Evolutionary conservation across 2,888 invertebrate genomes (phyloP), one percentile per base, ranked within the genome.

Genomic region (Lamellibrachia satsuma): DNA sequence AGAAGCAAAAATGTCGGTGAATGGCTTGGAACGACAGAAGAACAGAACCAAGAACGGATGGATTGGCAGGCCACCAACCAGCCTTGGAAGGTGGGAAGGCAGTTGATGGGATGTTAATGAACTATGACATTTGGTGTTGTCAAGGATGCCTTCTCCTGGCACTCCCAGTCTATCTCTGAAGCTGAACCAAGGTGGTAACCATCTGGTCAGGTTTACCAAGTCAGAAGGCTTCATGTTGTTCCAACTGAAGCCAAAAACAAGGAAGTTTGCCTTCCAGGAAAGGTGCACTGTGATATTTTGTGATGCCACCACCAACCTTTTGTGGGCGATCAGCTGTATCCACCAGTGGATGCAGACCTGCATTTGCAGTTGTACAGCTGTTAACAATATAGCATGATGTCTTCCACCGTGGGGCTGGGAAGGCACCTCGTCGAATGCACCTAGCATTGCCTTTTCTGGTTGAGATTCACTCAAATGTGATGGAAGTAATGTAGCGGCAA

Each of bases 1-100:
- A 75, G 75, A 75, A 75, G n/a, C 75, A 75, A n/a, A 75, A 75
- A n/a, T 75, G 75, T 75, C 75, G 22, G 75, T 75, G 75, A 75
- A 75, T 75, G 22, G 75, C 1, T 9, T 75, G 75, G 75, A 75
- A n/a, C 22, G 22, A 75, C 75, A 75, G 75, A 75, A 22, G 22
- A 75, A 22, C 22, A 15, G 75, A 15, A 75, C 75, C 15, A 75
- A 22, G 22, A 22, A n/a, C n/a, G 75, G 75, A 75, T 22, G 22
- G 4, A n/a, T 75, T 22, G 75, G n/a, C 75, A 75, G 22, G 3
- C 15, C 75, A 75, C 75, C n/a, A 75, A 75, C 75, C 60, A 60
- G 11, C 60, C 11, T 3, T 60, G 6, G 6, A n/a, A 75, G 22
- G 75, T 75, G 75, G n/a, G 22, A 22, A 22, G 22, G 39, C 39